Evolutionary conservation across 2,797 vertebrate genomes (phyloP), one percentile per base, ranked within the genome.

Genomic region (Hemibagrus guttatus): DNA sequence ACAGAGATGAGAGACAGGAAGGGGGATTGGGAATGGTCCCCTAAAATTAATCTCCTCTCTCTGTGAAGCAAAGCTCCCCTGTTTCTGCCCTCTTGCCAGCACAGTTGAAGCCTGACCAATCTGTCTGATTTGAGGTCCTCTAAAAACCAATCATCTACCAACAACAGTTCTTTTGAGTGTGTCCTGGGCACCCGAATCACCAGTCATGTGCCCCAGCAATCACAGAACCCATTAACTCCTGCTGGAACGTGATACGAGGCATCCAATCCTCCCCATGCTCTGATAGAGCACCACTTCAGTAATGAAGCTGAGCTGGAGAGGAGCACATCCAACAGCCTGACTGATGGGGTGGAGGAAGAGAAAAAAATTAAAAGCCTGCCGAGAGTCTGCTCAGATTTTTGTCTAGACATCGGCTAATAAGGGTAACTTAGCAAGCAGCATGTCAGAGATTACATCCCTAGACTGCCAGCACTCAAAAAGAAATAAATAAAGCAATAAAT

Each of bases 341-440:
- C 39, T 28, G 39, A 72, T 39, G 11, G 68, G 68, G 52, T 19
- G 8, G 26, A 46, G 23, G 17, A 31, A 78, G 16, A 56, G 21
- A 35, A 68, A 68, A 79, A 85, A 59, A 81, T 31, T 31, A 14
- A 71, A 88, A 54, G 86, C 84, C 83, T 84, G 88, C 91, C 86
- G 26, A 61, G 87, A 91, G 91, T 92, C 92, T 79, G 56, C 89
- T 35, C 80, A 59, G 87, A 89, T 87, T 86, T 88, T 61, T 59
- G 93, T 94, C 93, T 92, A 94, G 94, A 95, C 90, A 68, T 93
- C 91, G 93, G 93, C 92, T 94, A 92, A 91, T 80, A 82, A 85
- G 54, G 87, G 90, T 91, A 88, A 74, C 69, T 79, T 89, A 90
- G 92, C 86, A 79, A 46, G 83, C 90, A 75, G 63, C 71, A 52